Conservation (phyloP, 2,113 vertebrate genomes). For the Emydura subglobosa region DNA sequence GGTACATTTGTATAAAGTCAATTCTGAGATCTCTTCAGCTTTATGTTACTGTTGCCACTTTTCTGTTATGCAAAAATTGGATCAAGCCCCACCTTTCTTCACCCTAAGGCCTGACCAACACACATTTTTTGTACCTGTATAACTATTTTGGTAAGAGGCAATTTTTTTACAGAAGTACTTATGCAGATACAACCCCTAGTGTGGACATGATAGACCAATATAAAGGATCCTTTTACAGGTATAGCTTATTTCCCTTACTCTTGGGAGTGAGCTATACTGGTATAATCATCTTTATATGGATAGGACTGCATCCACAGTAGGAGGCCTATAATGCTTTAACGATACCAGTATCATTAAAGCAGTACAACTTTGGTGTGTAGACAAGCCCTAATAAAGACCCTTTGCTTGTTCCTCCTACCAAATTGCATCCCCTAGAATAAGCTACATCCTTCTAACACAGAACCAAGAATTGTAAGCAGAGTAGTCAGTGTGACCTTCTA, state of each 20-base stretch:
- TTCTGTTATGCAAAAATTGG: constrained; percentile 12
- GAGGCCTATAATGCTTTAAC: not conserved
- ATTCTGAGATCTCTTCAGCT: not conserved
- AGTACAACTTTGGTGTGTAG: not conserved
- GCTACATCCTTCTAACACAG: not conserved
- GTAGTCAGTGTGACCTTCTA: not conserved
- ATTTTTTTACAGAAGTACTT: not conserved
- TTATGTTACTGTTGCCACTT: not conserved
- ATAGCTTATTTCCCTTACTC: not conserved
- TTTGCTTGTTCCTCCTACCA: not conserved
- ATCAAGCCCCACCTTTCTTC: not conserved
- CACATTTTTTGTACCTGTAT: not conserved
- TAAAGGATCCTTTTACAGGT: not conserved
- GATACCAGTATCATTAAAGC: not conserved
- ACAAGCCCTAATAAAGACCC: not conserved
- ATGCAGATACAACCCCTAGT: not conserved
- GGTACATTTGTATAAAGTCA: not conserved
- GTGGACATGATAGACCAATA: not conserved
- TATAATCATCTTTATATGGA: not conserved
- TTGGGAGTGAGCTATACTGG: not conserved
- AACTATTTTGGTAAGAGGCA: not conserved
- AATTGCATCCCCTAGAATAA: not conserved
- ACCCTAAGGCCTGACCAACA: not conserved
- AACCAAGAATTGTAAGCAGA: not conserved
- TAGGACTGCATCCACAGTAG: not conserved